Conservation (phyloP, 2,797 vertebrate species). For the Microctenopoma lineatum region DNA sequence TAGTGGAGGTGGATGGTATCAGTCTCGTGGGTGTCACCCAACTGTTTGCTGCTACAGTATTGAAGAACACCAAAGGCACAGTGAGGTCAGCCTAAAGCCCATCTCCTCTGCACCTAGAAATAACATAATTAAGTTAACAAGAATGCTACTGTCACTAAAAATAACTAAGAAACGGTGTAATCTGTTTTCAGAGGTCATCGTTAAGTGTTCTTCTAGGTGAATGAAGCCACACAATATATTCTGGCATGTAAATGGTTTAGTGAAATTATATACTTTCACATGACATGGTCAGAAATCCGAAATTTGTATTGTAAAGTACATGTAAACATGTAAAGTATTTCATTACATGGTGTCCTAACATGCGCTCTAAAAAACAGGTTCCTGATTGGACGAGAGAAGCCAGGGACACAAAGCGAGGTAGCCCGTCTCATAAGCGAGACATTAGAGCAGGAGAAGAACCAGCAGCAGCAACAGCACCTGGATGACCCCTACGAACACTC, state of each 20-base stretch:
- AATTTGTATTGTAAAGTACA: conserved; percentile 43
- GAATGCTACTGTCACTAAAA: conserved; percentile 17
- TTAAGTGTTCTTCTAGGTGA: background rate
- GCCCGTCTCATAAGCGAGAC: conserved; percentile 94
- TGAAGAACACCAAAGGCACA: conserved; percentile 94
- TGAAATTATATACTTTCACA: conserved; percentile 41
- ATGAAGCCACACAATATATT: conserved; percentile 7
- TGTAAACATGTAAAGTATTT: conserved; percentile 16
- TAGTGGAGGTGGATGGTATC: conserved; percentile 93
- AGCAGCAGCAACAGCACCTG: conserved; percentile 81
- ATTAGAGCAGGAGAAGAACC: conserved; percentile 91
- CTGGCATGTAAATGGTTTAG: conserved; percentile 54
- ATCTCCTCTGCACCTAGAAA: background rate
- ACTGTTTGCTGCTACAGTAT: conserved; percentile 92
- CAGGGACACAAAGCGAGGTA: conserved; percentile 92
- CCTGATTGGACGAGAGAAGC: conserved; percentile 93
- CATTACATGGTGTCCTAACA: conserved; percentile 2
- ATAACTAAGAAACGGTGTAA: background rate
- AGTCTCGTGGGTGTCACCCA: conserved; percentile 94
- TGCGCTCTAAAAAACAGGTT: conserved; percentile 79
- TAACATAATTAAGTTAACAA: conserved; percentile 7
- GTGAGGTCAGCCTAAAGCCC: conserved; percentile 84
- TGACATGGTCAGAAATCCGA: conserved; percentile 1
- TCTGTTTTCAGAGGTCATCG: conserved; percentile 13
- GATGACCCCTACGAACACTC: conserved; percentile 90